Base-by-base conservation (phyloP, 2,888 invertebrate species). In the Nomada flava region DNA sequence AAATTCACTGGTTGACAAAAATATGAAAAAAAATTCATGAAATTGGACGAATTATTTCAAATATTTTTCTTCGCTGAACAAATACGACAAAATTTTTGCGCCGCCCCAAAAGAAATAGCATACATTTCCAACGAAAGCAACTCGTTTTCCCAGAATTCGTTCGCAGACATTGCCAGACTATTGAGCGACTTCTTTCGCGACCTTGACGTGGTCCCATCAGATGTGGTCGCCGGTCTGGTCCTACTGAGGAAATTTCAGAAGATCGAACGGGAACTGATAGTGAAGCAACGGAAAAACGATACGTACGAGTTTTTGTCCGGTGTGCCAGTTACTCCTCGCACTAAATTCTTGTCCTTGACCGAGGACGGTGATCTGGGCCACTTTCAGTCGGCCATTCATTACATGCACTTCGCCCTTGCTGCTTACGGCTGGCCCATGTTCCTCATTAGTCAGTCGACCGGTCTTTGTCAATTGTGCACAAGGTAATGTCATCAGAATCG, bases 381-480 rank as follows among this genome's bases (percentile, higher is more conserved):
- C 89, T 97, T 97, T 92, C 95, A 95, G 89, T 95, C 95, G 78
- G 96, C 97, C 86, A 96, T 97, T 87, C 97, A 98, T 94, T 98
- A 96, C 92, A 97, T 98, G 96, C 96, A 97, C 91, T 98, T 96
- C 92, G 98, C 98, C 57, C 95, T 97, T 78, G 96, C 97, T 53
- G 97, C 97, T 70, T 98, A 98, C 93, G 98, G 98, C 68, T 98
- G 98, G 98, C 98, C 98, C 64, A 96, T 98, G 94, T 97, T 96
- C 92, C 95, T 98, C 88, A 95, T 97, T 94, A 96, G 96, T 83
- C 95, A 96, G 91, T 95, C 96, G 55, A 95, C 96, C 65, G 97
- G 96, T 79, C 94, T 97, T 82, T 97, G 97, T 93, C 95, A 96
- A 90, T 94, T 98, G 65, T 95, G 97, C 92, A 95, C 97, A 50